Evolutionary conservation across 2,888 invertebrate genomes (phyloP).

Genomic region (Rhagophthalmus giganteus): DNA sequence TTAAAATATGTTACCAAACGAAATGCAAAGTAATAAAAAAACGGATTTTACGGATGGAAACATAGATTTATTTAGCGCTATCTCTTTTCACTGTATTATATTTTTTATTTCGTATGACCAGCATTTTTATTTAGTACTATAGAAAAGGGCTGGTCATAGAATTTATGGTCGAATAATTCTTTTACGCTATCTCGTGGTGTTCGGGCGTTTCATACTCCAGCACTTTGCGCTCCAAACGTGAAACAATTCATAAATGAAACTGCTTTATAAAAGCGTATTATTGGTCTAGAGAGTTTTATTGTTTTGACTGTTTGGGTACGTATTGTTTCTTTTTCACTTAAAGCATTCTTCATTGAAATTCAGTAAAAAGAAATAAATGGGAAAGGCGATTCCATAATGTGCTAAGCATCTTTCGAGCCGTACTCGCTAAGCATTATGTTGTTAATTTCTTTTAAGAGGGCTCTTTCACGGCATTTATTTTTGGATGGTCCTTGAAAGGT

Average conservation of each 20-base stretch:
- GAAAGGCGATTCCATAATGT: constrained; percentile 4
- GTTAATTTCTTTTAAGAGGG: constrained; percentile 14
- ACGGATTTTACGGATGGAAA: too few relatives aligned
- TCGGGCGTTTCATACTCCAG: constrained; percentile 33
- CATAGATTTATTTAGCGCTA: too few relatives aligned
- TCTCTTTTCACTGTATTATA: too few relatives aligned
- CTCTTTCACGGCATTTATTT: constrained; percentile 10
- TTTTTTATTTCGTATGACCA: constrained; percentile 31
- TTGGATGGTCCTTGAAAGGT: constrained; percentile 18
- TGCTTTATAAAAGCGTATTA: constrained; percentile 33
- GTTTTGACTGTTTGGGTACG: constrained; percentile 21
- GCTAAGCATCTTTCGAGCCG: constrained; percentile 11
- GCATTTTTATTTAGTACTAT: constrained; percentile 40
- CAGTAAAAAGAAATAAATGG: constrained; percentile 10
- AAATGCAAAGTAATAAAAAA: too few relatives aligned
- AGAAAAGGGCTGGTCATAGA: constrained; percentile 39
- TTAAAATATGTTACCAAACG: too few relatives aligned
- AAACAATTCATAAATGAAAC: constrained; percentile 35
- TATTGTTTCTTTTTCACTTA: constrained; percentile 16
- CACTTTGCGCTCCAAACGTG: constrained; percentile 33
- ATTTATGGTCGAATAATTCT: constrained; percentile 41
- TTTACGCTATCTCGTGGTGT: constrained; percentile 35
- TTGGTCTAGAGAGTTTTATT: constrained; percentile 28
- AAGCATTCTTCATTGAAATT: constrained; percentile 1
- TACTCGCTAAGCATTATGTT: constrained; percentile 16